Conservation (phyloP, 2,797 vertebrate species). For the Tympanoctomys barrerae region DNA sequence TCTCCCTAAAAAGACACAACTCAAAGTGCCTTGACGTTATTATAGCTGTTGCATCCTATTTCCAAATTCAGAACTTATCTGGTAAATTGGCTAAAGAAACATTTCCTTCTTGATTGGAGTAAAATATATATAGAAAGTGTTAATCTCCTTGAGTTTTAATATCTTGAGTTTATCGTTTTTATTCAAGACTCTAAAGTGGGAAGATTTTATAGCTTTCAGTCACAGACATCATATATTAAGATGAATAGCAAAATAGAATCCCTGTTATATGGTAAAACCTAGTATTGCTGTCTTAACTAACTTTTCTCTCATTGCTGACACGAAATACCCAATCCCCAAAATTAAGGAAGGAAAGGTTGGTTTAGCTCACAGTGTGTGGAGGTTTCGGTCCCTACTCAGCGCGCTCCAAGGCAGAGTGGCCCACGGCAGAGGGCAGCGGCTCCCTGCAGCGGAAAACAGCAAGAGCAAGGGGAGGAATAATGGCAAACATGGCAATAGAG, state of each 20-base stretch:
- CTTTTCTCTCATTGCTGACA: too few relatives aligned
- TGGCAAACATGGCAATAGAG: too few relatives aligned
- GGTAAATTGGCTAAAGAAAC: conserved; percentile 36
- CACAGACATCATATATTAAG: conserved; percentile 34
- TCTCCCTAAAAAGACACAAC: neutral
- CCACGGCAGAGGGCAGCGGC: too few relatives aligned
- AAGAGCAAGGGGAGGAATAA: too few relatives aligned
- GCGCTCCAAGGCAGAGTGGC: too few relatives aligned
- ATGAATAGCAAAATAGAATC: conserved; percentile 62
- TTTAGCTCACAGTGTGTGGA: too few relatives aligned
- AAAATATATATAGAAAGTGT: conserved; percentile 35
- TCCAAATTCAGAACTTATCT: neutral
- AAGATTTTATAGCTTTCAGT: conserved; percentile 9
- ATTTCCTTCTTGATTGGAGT: conserved; percentile 46
- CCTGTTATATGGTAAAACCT: conserved; percentile 32
- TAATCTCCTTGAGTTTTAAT: conserved; percentile 46
- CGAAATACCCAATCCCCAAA: too few relatives aligned
- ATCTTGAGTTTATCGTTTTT: conserved; percentile 52
- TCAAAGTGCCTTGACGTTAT: conserved; percentile 4
- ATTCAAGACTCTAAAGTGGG: conserved; percentile 35
- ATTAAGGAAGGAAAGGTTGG: too few relatives aligned
- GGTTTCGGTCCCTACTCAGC: too few relatives aligned
- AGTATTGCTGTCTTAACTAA: neutral
- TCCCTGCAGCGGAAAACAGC: too few relatives aligned
- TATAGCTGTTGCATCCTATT: conserved; percentile 37